These are phyloP conservation scores for Sardina pilchardus DNA, from an alignment of 2,113 vertebrate species.

Conservation along the genomic window DNA sequence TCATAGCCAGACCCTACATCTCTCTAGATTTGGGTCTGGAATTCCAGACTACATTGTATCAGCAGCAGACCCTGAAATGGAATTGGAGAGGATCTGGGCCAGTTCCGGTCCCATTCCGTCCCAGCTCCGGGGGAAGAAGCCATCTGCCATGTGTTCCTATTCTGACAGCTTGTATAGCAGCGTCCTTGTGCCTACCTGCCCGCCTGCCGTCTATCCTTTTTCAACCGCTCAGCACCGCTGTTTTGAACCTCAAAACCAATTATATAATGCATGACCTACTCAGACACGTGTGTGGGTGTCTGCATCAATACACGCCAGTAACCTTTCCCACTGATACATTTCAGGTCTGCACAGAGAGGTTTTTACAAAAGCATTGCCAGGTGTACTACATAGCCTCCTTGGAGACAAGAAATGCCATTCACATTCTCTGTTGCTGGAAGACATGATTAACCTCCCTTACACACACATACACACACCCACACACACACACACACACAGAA, in stretches of 20 bases:
- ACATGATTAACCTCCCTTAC: not conserved
- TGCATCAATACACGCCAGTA: not conserved
- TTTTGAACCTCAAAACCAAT: not conserved
- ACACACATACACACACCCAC: not conserved
- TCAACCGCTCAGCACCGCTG: not conserved
- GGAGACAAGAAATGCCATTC: conserved; percentile 12
- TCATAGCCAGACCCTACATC: too few species aligned
- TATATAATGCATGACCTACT: not conserved
- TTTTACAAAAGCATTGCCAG: not conserved
- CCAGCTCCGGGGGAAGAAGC: not conserved
- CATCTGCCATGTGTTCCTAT: not conserved
- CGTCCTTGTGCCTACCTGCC: not conserved
- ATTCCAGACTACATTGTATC: too few species aligned
- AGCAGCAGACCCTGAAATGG: not conserved
- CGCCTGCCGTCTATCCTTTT: not conserved
- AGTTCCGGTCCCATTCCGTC: too few species aligned
- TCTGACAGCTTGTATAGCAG: not conserved
- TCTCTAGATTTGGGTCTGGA: too few species aligned
- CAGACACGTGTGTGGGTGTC: not conserved
- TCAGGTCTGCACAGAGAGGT: not conserved
- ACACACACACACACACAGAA: conserved; percentile 11
- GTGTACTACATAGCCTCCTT: not conserved
- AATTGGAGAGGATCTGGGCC: not conserved
- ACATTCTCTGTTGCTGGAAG: not conserved
- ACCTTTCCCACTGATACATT: not conserved